Conservation (phyloP, 1,140 invertebrate species). For the Drosophila kurseongensis region DNA sequence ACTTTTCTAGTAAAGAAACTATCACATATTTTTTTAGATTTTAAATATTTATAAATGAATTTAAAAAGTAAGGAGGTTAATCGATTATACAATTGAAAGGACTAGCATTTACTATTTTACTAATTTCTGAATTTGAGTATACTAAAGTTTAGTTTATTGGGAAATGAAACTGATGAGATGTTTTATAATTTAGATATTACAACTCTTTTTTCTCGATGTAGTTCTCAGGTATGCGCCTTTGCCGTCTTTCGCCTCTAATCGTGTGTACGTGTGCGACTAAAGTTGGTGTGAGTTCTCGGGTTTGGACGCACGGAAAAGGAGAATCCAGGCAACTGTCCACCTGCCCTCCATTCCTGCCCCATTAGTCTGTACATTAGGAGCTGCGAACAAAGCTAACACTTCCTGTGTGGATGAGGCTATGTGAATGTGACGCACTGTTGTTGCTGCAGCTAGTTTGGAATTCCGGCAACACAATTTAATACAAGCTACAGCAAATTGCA, state of each 20-base stretch:
- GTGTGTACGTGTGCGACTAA: slow-evolving; percentile 67
- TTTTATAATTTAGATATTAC: neutral
- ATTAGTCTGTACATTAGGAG: slow-evolving; percentile 74
- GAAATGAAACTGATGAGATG: no score
- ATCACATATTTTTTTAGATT: no score
- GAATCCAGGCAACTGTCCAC: slow-evolving; percentile 37
- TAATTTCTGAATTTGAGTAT: no score
- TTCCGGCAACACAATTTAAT: slow-evolving; percentile 49
- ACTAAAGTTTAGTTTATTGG: no score
- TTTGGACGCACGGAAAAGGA: slow-evolving; percentile 16
- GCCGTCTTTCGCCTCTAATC: slow-evolving; percentile 65
- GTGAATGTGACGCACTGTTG: slow-evolving; percentile 20
- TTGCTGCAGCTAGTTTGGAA: slow-evolving; percentile 31
- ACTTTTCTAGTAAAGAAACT: no score
- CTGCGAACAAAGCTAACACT: slow-evolving; percentile 39
- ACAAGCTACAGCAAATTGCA: slow-evolving; percentile 44
- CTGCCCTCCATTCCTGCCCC: slow-evolving; percentile 46
- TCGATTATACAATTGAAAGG: no score
- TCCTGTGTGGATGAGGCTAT: slow-evolving; percentile 37
- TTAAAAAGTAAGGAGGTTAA: no score
- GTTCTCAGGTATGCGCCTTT: slow-evolving; percentile 41
- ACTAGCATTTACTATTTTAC: no score
- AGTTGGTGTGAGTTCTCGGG: slow-evolving; percentile 31
- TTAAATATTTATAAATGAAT: no score
- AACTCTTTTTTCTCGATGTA: slow-evolving; percentile 1